These are phyloP conservation scores for Mellivora capensis DNA, from an alignment of 2,113 vertebrate genomes.

Conservation along the genomic window DNA sequence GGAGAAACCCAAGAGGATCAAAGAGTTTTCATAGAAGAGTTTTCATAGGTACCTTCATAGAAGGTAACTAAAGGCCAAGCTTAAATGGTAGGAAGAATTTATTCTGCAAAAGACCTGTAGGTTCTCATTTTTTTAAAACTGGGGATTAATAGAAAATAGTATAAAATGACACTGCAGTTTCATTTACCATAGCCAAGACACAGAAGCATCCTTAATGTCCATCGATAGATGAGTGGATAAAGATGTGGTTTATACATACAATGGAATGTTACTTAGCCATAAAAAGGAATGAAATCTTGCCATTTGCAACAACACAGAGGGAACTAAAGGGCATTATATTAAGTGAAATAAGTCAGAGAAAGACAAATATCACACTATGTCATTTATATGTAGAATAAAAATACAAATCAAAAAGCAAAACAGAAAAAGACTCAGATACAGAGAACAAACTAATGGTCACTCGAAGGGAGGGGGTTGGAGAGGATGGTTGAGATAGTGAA, in stretches of 20 bases:
- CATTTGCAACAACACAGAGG: neutral
- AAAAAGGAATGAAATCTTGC: neutral
- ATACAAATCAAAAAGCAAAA: neutral
- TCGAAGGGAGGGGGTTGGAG: neutral
- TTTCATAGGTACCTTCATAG: too few relatives aligned
- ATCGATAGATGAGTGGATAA: neutral
- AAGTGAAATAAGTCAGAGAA: neutral
- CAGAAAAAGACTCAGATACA: neutral
- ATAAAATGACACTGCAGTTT: neutral
- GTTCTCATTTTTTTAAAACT: neutral
- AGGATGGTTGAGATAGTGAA: neutral
- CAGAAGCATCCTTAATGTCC: neutral
- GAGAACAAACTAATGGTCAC: neutral
- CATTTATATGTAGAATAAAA: neutral
- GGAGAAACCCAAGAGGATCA: neutral
- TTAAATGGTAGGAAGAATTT: neutral
- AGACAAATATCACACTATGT: neutral
- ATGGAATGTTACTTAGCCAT: neutral
- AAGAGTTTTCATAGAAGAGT: neutral
- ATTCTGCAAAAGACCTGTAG: neutral
- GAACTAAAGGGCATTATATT: neutral
- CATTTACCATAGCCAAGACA: neutral
- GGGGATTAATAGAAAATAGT: neutral
- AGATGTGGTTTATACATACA: neutral
- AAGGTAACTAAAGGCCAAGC: neutral